Conservation (phyloP, 1,140 invertebrate genomes). For the Diachasmimorpha longicaudata region DNA sequence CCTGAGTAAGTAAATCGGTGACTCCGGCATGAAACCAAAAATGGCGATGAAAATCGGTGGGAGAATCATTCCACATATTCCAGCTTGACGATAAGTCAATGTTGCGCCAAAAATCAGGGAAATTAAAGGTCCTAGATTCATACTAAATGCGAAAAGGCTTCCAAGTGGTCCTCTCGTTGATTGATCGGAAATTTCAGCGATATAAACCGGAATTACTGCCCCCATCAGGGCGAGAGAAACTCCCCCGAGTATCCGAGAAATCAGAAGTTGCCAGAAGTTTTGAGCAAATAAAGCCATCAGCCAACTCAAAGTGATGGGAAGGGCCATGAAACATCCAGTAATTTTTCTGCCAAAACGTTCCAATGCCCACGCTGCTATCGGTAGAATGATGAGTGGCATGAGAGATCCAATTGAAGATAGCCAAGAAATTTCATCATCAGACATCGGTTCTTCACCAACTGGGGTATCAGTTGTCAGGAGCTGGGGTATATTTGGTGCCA, state of each 20-base stretch:
- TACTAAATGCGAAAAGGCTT: constrained; percentile 46
- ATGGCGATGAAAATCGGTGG: constrained; percentile 57
- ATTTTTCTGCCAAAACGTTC: constrained; percentile 57
- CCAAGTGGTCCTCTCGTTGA: constrained; percentile 65
- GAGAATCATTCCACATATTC: constrained; percentile 53
- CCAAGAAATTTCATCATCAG: constrained; percentile 61
- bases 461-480: constrained; percentile 55
- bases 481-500: constrained; percentile 60
- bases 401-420: constrained; percentile 54
- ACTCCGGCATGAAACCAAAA: constrained; percentile 67
- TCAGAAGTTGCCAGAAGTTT: constrained; percentile 41
- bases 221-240: constrained; percentile 60
- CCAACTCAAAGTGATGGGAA: constrained; percentile 49
- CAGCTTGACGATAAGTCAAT: constrained; percentile 59
- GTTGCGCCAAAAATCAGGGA: constrained; percentile 66
- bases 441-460: constrained; percentile 51
- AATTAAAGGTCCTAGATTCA: constrained; percentile 66
- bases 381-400: constrained; percentile 43
- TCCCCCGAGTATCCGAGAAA: constrained; percentile 56
- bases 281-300: constrained; percentile 50
- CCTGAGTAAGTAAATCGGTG: constrained; percentile 61
- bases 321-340: constrained; percentile 40
- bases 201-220: constrained; percentile 65
- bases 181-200: constrained; percentile 66
- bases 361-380: constrained; percentile 41